A percentile compares a stretch with the other conserved stretches of the same genome.
Evolutionary conservation across 1,140 invertebrate genomes (phyloP).

Genomic region (Drosophila bifasciata): DNA sequence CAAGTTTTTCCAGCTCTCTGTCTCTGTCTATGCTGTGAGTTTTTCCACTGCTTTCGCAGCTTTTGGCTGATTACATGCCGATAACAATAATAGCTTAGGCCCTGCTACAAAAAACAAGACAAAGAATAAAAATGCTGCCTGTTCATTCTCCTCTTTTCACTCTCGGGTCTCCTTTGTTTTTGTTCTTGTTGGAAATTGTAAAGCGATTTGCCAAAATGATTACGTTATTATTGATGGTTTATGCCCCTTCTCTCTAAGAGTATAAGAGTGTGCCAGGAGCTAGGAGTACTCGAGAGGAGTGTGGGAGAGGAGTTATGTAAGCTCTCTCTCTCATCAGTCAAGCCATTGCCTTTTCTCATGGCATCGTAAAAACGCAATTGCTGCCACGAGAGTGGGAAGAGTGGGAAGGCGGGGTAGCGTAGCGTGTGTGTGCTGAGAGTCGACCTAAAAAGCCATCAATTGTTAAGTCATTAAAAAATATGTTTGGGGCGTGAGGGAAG

Average conservation of each 20-base stretch:
- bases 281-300: no score
- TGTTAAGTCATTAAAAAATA: constrained; percentile 74
- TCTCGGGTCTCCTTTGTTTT: constrained; percentile 4
- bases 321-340: constrained; percentile 12
- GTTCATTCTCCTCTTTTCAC: constrained; percentile 4
- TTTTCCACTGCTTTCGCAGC: background rate
- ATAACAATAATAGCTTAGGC: constrained; percentile 58
- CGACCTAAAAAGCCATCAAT: constrained; percentile 70
- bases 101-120: constrained; percentile 18
- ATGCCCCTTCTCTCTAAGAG: background rate
- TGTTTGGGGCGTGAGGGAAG: constrained; percentile 10
- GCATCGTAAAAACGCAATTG: constrained; percentile 76
- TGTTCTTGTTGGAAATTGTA: constrained; percentile 52
- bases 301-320: constrained; percentile 4
- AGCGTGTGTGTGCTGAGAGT: no score
- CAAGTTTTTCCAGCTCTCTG: constrained; percentile 32
- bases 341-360: constrained; percentile 43
- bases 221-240: constrained; percentile 72
- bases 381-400: constrained; percentile 21
- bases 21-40: background rate
- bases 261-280: background rate
- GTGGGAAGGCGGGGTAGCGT: no score
- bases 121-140: constrained; percentile 42
- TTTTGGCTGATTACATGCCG: constrained; percentile 56
- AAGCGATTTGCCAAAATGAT: constrained; percentile 76